Evolutionary conservation across 2,113 vertebrate species (phyloP), one percentile per base, ranked within the genome.

Genomic region (Edolisoma coerulescens): DNA sequence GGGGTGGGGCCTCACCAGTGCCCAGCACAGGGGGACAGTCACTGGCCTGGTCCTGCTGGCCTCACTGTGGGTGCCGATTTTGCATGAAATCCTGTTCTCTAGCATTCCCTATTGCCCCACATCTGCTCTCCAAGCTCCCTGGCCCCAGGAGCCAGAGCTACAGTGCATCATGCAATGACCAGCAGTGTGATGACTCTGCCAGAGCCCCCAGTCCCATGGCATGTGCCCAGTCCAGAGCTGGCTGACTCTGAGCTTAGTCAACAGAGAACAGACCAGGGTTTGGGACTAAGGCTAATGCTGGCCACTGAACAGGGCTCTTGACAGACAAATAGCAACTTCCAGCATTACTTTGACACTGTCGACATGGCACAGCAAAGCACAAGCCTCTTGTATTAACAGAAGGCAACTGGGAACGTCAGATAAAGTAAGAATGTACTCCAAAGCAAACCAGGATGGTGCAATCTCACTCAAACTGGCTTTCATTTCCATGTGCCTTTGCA

Each of bases 91-190:
- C 4, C 28, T 8, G 7, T n/a, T 81, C 47, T 50, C 17, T 2
- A 7, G 24, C 9, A 1, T 28, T 83, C 27, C 26, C 23, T 5
- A 1, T 8, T 20, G 39, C 52, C 37, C 42, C 33, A 1, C 16
- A 28, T 4, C 56, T 11, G 12, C 87, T 63, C 28, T 15, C 30
- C 65, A 19, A 10, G 56, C 33, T 39, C 37, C 65, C 33, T 24
- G 1, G 0, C 41, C 49, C 11, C 44, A 32, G 49, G 33, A 63
- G 67, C 6, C 10, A 17, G 70, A 47, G 57, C 30, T 9, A 0
- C 18, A 16, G 60, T 1, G 42, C 56, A 26, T 9, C 41, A 4
- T 3, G 27, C 35, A 7, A 3, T 1, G 2, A 11, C 3, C 41
- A 49, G 21, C 23, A 5, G 37, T 3, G 52, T 1, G 2, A 4